Base-by-base conservation (phyloP, 2,888 invertebrate genomes). In the Rhagium mordax region DNA sequence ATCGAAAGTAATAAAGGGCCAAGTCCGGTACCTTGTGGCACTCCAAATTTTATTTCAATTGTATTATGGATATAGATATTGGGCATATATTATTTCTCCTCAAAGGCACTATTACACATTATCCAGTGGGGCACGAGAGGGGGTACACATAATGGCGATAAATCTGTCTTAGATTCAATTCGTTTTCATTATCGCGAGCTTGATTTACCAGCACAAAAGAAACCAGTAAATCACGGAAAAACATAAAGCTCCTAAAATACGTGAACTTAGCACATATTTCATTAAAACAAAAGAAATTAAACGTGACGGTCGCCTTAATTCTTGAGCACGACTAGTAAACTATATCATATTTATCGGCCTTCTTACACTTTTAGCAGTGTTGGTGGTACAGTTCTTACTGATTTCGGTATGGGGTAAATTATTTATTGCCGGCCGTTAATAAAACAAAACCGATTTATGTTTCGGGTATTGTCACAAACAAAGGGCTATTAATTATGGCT, bases 401-500 rank as follows among this genome's bases (percentile, higher is more conserved):
- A 65, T 65, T 55, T 41, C 33, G 33, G 65, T 61, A 48, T 48
- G 48, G 61, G 61, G 61, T 48, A 48, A 61, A 59, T 59, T 48
- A 70, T 70, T 62, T 70, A 62, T 62, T 13, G 24, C 27, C 29
- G 5, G 29, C 64, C 62, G 20, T 70, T 70, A 64, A 70, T 70
- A 70, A 70, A 70, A 27, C 59, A 53, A 59, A 59, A 61, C 51
- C 59, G 61, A 70, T 59, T 68, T 62, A 69, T 69, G 69, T 61
- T 51, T 49, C 20, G 69, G 60, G 29, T 57, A 51, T 51, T 57
- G 55, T 64, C 62, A 62, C 27, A 55, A 70, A 70, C 65, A 65
- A 70, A 60, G 55, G 61, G 55, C 49, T 53, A 70, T 70, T 70
- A 70, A 64, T 70, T 62, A 53, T 51, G 15, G 27, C 51, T 61